phyloP scores from a whole-genome alignment of 2,113 vertebrate genomes.

The Guaruba guarouba region DNA sequence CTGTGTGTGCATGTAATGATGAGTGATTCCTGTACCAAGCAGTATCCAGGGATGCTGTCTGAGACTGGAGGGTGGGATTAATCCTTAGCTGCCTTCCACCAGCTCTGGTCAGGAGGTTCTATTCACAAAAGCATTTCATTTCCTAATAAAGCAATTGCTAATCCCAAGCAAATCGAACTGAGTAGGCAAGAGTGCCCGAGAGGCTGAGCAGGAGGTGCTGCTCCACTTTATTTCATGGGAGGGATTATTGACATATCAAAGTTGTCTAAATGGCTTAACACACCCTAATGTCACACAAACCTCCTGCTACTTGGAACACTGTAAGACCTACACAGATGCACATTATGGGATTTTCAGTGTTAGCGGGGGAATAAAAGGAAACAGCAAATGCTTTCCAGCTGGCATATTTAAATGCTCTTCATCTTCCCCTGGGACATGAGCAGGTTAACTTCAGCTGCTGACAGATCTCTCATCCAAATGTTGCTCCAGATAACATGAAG shows the following conservation, averaged over 20 bases:
- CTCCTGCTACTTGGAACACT: neutral
- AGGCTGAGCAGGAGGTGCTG: neutral
- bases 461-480: conserved; percentile 34
- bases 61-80: neutral
- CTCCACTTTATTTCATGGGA: neutral
- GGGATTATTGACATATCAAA: neutral
- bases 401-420: conserved; percentile 30
- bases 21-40: neutral
- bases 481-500: conserved; percentile 28
- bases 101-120: neutral
- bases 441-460: conserved; percentile 55
- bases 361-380: conserved; percentile 16
- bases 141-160: neutral
- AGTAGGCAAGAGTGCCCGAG: neutral
- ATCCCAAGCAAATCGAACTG: neutral
- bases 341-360: conserved; percentile 10
- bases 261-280: conserved; percentile 3
- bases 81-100: neutral
- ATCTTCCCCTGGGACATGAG: conserved; percentile 29
- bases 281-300: neutral
- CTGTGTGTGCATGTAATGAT: accelerated
- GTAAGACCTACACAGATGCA: conserved; percentile 40
- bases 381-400: conserved; percentile 58
- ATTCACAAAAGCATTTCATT: neutral
- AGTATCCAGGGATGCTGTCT: neutral